phyloP scores from a whole-genome alignment of 2,888 invertebrate genomes.

The Tridacna gigas region DNA sequence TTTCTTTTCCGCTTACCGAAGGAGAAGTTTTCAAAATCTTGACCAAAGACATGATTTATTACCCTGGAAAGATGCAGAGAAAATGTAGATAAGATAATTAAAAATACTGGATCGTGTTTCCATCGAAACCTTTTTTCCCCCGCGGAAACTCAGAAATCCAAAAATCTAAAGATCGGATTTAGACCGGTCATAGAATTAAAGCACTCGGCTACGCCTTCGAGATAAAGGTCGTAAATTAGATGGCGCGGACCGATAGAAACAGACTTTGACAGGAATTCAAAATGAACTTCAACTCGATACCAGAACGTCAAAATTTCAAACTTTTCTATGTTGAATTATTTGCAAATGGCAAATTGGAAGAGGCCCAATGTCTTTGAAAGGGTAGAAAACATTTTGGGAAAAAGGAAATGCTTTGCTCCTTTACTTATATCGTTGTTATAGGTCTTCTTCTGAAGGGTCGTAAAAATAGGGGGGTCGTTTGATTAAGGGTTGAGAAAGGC shows the following conservation, averaged over 20 bases:
- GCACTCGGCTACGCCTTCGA: constrained; percentile 1
- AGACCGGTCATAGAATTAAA: background rate
- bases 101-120: background rate
- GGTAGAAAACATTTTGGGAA: too few relatives aligned
- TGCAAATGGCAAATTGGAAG: too few relatives aligned
- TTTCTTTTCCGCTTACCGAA: constrained; percentile 29
- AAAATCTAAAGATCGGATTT: background rate
- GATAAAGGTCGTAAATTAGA: constrained; percentile 25
- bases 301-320: too few relatives aligned
- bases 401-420: too few relatives aligned
- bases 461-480: too few relatives aligned
- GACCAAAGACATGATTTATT: constrained; percentile 41
- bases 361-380: too few relatives aligned
- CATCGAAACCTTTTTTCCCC: background rate
- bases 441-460: too few relatives aligned
- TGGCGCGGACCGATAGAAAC: constrained; percentile 1
- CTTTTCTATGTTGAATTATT: too few relatives aligned
- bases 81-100: constrained; percentile 7
- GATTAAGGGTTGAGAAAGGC: too few relatives aligned
- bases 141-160: background rate
- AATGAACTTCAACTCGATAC: background rate
- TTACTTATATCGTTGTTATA: too few relatives aligned
- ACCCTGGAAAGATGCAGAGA: constrained; percentile 2
- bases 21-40: constrained; percentile 48
- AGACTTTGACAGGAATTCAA: constrained; percentile 19